A percentile compares a stretch with the other conserved stretches of the same genome.
Conservation (phyloP, 2,888 invertebrate genomes). For the Protonemura montana region DNA sequence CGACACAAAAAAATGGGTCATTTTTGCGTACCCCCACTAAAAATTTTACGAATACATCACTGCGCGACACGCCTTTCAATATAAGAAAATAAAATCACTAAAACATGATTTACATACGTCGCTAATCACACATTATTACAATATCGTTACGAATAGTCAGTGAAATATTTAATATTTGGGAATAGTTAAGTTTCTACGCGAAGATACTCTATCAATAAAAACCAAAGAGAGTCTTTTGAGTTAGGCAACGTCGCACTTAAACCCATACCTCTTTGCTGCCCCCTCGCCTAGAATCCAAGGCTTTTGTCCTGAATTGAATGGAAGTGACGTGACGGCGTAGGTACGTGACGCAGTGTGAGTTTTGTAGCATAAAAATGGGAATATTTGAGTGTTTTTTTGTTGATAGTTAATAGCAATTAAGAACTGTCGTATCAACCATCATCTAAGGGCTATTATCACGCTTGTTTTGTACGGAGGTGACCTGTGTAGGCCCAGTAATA, state of each 20-base stretch:
- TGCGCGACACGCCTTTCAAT: not conserved
- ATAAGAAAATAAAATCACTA: not conserved
- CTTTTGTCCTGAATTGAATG: not conserved
- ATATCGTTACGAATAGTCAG: no score
- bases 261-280: not conserved
- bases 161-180: no score
- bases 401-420: not conserved
- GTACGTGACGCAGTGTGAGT: conserved; percentile 1
- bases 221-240: not conserved
- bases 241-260: not conserved
- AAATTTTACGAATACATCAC: no score
- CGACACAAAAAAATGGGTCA: no score
- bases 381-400: not conserved
- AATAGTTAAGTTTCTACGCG: no score
- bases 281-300: not conserved
- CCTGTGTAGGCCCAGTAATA: not conserved
- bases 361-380: not conserved
- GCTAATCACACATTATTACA: no score
- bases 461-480: not conserved
- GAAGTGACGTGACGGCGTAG: not conserved
- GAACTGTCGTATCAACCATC: not conserved
- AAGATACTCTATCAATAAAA: not conserved
- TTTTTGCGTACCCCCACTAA: no score
- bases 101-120: not conserved
- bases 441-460: not conserved